Evolutionary conservation across 2,888 invertebrate genomes (phyloP).

Genomic region (Parnassius orleans): DNA sequence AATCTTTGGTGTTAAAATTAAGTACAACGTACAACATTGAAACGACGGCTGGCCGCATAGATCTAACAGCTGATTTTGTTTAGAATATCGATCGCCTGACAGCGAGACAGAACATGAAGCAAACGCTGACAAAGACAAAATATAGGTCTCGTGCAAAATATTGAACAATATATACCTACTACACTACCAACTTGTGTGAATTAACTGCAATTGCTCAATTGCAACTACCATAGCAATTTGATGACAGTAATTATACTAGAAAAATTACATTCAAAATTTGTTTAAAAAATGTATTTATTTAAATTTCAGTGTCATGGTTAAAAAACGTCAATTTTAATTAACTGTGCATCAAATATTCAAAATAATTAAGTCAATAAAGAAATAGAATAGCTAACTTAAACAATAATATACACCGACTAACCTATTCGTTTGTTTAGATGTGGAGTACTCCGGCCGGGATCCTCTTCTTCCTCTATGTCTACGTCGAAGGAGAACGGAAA

Average conservation of each 20-base stretch:
- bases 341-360: neutral
- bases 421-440: constrained; percentile 64
- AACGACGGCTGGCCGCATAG: neutral
- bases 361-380: neutral
- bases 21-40: too few species aligned
- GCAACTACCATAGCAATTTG: too few species aligned
- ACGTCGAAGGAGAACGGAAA: constrained; percentile 77
- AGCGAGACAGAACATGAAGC: too few species aligned
- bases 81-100: constrained; percentile 3
- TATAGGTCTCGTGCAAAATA: too few species aligned
- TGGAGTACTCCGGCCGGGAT: constrained; percentile 52
- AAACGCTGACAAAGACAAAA: too few species aligned
- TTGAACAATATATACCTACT: too few species aligned
- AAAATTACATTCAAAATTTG: too few species aligned
- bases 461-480: constrained; percentile 68
- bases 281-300: neutral
- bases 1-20: too few species aligned
- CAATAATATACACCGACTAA: constrained; percentile 40
- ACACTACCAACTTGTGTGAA: too few species aligned
- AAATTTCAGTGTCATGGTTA: neutral
- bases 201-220: too few species aligned
- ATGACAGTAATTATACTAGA: too few species aligned
- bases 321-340: neutral
- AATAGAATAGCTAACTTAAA: neutral
- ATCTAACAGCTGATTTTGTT: constrained; percentile 9